Conservation (phyloP, 2,113 vertebrate genomes). For the Craseonycteris thonglongyai region DNA sequence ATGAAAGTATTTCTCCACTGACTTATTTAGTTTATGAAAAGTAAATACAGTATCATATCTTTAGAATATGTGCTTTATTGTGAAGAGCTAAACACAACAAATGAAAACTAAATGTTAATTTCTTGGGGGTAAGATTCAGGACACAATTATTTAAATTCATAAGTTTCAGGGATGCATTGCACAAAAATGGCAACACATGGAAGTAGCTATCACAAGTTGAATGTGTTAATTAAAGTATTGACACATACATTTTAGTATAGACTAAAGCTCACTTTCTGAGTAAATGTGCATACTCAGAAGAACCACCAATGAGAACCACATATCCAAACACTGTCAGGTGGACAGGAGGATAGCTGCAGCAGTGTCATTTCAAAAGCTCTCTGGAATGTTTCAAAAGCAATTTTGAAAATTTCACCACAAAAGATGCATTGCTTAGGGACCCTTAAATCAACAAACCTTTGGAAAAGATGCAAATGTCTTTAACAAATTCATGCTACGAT, state of each 20-base stretch:
- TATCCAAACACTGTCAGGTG: background rate
- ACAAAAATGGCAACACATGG: background rate
- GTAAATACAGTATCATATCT: background rate
- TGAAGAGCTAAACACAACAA: background rate
- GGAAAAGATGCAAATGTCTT: background rate
- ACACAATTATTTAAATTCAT: background rate
- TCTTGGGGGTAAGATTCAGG: background rate
- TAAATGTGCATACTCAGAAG: background rate
- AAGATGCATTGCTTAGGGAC: background rate
- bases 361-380: background rate
- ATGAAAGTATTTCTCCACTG: background rate
- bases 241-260: background rate
- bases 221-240: background rate
- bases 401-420: background rate
- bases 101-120: slow-evolving; percentile 13
- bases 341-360: background rate
- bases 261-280: background rate
- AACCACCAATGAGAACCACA: background rate
- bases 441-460: background rate
- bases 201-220: background rate
- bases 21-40: slow-evolving; percentile 18
- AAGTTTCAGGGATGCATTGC: background rate
- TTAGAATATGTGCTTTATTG: background rate
- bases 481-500: background rate
- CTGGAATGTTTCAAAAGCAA: background rate